Base-by-base conservation (phyloP, 1,140 invertebrate species). In the Drosophila bipectinata region DNA sequence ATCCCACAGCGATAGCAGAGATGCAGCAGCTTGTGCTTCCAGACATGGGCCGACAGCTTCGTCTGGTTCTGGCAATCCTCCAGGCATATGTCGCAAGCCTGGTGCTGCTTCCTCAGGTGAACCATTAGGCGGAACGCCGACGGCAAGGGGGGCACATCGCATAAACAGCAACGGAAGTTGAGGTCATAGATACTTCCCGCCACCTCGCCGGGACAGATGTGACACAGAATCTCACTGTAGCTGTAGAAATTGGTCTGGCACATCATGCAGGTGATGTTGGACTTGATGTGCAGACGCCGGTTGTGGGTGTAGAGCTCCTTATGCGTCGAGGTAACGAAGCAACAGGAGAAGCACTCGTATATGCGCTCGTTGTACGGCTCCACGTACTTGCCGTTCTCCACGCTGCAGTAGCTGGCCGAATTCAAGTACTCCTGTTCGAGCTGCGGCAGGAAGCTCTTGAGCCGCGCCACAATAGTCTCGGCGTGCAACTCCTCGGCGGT, bases 11-110 rank as follows among this genome's bases (percentile, higher is more conserved):
- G 94, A 91, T 97, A 97, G 90, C 97, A 97, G 15, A 97, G 91
- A 92, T 97, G 96, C 92, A 96, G 94, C 28, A 97, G 91, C 91
- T 97, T 97, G 89, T 97, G 97, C 90, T 97, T 97, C 96, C 96
- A 97, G 34, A 97, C 96, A 88, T 97, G 97, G 69, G 95, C 96
- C 6, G 96, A 97, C 1, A 97, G 92, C 76, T 95, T 91, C 7
- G 89, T 72, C 82, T 97, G 96, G 91, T 94, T 95, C 52, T 94
- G 94, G 62, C 96, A 96, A 52, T 94, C 94, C 91, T 97, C 96
- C 60, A 97, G 92, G 91, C 97, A 97, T 4, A 97, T 95, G 92
- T 97, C 96, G 92, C 97, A 97, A 2, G 95, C 94, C 89, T 96
- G 94, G 91, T 97, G 97, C 59, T 94, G 93, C 88, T 96, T 97